A percentile compares a stretch with the other conserved stretches of the same genome.
Conservation (phyloP, 2,113 vertebrate genomes). For the Stegastes partitus region DNA sequence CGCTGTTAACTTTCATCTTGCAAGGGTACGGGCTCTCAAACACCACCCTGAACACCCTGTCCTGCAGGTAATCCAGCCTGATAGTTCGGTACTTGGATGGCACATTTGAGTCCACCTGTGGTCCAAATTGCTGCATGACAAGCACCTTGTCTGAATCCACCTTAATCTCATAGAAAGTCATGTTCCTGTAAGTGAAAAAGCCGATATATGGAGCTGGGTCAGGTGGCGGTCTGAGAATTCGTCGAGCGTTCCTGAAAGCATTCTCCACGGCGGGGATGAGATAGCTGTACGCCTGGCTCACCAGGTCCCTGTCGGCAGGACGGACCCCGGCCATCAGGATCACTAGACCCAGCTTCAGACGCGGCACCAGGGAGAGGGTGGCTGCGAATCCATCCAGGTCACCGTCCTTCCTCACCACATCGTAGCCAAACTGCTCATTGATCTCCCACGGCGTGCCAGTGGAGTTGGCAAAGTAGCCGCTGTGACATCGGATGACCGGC, state of each 20-base stretch:
- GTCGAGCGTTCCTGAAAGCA: constrained; percentile 86
- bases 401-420: constrained; percentile 91
- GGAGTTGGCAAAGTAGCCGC: constrained; percentile 89
- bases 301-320: constrained; percentile 85
- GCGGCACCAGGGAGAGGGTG: constrained; percentile 90
- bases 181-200: constrained; percentile 91
- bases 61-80: constrained; percentile 88
- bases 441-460: constrained; percentile 95
- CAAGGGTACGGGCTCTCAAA: constrained; percentile 92
- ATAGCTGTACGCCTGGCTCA: constrained; percentile 81
- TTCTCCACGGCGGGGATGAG: constrained; percentile 90
- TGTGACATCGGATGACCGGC: constrained; percentile 87
- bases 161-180: constrained; percentile 93
- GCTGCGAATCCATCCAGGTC: constrained; percentile 92
- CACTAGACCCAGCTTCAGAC: constrained; percentile 89
- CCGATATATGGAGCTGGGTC: constrained; percentile 87
- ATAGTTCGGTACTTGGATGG: constrained; percentile 88
- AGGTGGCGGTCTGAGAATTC: constrained; percentile 83
- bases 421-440: constrained; percentile 88
- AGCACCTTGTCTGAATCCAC: constrained; percentile 85
- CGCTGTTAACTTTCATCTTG: constrained; percentile 85
- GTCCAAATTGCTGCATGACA: constrained; percentile 93
- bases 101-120: constrained; percentile 88
- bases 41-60: constrained; percentile 90
- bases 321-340: constrained; percentile 91